Evolutionary conservation across 2,113 vertebrate species (phyloP), one percentile per base, ranked within the genome.

Genomic region (Chiloscyllium plagiosum): DNA sequence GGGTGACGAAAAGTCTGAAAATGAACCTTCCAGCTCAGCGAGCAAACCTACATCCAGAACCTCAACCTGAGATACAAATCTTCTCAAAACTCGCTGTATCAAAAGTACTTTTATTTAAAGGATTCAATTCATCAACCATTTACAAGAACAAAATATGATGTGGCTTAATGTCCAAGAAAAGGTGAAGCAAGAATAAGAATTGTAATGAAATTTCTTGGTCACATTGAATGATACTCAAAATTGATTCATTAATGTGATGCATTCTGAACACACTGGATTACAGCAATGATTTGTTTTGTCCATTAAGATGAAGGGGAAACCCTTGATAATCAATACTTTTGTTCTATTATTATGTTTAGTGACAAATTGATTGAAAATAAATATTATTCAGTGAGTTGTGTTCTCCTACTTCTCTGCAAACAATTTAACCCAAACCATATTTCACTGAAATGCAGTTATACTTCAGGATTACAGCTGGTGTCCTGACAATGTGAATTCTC

Each of bases 231-330:
- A 47, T 70, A 22, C 37, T 70, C 4, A 47, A 94, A 69, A 19
- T 94, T 94, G 12, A 69, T 94, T 68, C 47, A 69, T 65, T 47
- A 94, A 70, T 50, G 19, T 26, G 93, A 47, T 47, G 42, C 68
- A 12, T 42, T 70, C 93, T 94, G 65, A 47, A 37, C 50, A 68
- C 50, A 70, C 93, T 94, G 66, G 70, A 70, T 29, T 50, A 5
- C 22, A 69, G 8, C 2, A 15, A n/a, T 70, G 66, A 94, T 94
- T 94, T 94, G 92, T 94, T 94, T 20, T 10, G 26, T 47, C 22
- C 92, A 94, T 69, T 94, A 94, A 33, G 6, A 22, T 70, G 92
- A 69, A 94, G 65, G 92, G 92, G 69, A 94, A 94, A 66, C 47
- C 92, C 65, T 94, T 37, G 37, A 7, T 47, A 70, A 94, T 94